Base-by-base conservation (phyloP, 2,113 vertebrate genomes). In the Anser brachyrhynchus region DNA sequence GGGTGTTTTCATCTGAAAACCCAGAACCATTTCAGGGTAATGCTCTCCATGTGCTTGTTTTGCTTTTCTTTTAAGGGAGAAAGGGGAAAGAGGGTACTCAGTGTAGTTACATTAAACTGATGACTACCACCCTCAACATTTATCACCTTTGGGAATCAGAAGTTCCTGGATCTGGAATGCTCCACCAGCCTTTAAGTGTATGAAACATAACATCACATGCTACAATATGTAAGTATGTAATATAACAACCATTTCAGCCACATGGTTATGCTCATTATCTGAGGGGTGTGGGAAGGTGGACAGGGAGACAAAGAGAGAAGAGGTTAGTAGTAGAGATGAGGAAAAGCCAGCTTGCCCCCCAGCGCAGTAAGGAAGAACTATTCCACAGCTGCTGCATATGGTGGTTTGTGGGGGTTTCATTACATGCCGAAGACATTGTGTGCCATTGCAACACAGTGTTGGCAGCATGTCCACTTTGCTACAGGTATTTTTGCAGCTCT, bases 141-240 rank as follows among this genome's bases (percentile, higher is more conserved):
- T 62, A 67, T n/a, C 11, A 31, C 22, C 14, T 78, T 37, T 43
- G 13, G 73, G n/a, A 37, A 59, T 29, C 54, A 83, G 43, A 90
- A 86, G 16, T 10, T 78, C 43, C 66, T 49, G 59, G 37, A 43
- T 75, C 16, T 88, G 75, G 65, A 79, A 75, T 23, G 5, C n/a
- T 64, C 19, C 25, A 39, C 13, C 21, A 52, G 52, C 5, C 25
- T 51, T 29, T 25, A 20, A 77, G 73, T 6, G 9, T 3, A 67
- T 1, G n/a, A 33, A 65, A 87, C 4, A 18, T 19, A 46, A 11
- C 3, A 3, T 39, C 35, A 29, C 12, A 37, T 1, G 2, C 11
- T 65, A 74, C 0, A 1, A 31, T 26, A 19, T 2, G 13, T 26
- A 70, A 54, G 35, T 33, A 19, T 2, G 11, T 26, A 65, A 54